Conservation (phyloP, 2,113 vertebrate species). For the Mesocricetus auratus region DNA sequence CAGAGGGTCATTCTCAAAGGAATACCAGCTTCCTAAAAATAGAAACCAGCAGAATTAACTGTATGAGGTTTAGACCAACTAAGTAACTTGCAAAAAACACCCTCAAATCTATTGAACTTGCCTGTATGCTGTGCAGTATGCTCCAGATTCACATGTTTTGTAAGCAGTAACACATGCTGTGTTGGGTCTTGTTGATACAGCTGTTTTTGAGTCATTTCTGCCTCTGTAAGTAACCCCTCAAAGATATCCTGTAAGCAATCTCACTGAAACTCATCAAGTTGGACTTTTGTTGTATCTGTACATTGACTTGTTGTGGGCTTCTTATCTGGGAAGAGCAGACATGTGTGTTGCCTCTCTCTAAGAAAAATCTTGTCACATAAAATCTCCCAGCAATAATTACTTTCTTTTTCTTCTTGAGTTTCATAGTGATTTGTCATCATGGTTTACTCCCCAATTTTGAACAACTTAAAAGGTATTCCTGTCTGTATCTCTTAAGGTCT, state of each 20-base stretch:
- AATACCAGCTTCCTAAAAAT: not conserved
- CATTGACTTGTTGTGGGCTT: not conserved
- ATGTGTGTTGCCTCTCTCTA: not conserved
- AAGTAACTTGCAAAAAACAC: not conserved
- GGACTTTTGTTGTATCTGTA: not conserved
- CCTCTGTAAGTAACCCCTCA: no score
- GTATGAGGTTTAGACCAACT: not conserved
- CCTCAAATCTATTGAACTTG: not conserved
- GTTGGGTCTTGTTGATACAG: not conserved
- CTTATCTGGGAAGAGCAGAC: not conserved
- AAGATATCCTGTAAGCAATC: no score
- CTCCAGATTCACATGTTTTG: not conserved
- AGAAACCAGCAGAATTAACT: not conserved
- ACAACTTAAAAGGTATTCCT: not conserved
- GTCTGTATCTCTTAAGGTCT: not conserved
- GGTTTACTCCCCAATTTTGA: not conserved
- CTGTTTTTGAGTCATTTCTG: not conserved
- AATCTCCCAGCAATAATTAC: not conserved
- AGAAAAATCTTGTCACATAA: not conserved
- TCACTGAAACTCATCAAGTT: not conserved
- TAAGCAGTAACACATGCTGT: not conserved
- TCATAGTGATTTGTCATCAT: not conserved
- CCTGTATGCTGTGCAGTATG: not conserved
- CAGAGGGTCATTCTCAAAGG: not conserved
- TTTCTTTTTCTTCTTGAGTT: not conserved